Conservation (phyloP, 1,140 invertebrate genomes). For the Papilio helenus region DNA sequence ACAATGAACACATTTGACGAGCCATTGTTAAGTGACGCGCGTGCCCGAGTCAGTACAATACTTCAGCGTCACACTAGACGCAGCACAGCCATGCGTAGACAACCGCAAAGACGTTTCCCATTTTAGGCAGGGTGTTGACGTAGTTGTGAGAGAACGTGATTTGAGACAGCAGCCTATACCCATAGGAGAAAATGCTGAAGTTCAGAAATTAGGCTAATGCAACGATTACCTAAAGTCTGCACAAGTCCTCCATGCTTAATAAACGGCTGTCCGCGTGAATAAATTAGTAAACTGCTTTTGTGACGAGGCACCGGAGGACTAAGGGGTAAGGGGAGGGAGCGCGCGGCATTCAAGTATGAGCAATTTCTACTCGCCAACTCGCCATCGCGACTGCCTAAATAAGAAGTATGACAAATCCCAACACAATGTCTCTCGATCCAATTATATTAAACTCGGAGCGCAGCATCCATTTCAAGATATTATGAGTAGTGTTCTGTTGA, state of each 20-base stretch:
- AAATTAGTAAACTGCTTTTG: neutral
- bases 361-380: neutral
- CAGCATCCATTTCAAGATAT: neutral
- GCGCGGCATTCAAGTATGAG: neutral
- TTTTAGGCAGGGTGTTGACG: neutral
- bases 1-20: neutral
- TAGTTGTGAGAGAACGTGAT: neutral
- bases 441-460: neutral
- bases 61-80: neutral
- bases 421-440: constrained; percentile 16
- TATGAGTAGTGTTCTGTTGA: neutral
- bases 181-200: neutral
- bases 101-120: neutral
- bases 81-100: neutral
- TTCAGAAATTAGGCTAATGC: too few species aligned
- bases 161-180: neutral
- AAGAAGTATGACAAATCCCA: constrained; percentile 25
- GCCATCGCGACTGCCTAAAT: constrained; percentile 3
- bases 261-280: neutral
- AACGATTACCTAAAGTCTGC: neutral
- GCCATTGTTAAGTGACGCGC: neutral
- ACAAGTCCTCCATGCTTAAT: neutral
- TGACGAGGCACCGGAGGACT: neutral
- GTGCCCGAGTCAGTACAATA: neutral
- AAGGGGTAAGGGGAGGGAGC: neutral